Evolutionary conservation across 1,140 invertebrate species (phyloP), one percentile per base, ranked within the genome.

Genomic region (Drosophila setifemur): DNA sequence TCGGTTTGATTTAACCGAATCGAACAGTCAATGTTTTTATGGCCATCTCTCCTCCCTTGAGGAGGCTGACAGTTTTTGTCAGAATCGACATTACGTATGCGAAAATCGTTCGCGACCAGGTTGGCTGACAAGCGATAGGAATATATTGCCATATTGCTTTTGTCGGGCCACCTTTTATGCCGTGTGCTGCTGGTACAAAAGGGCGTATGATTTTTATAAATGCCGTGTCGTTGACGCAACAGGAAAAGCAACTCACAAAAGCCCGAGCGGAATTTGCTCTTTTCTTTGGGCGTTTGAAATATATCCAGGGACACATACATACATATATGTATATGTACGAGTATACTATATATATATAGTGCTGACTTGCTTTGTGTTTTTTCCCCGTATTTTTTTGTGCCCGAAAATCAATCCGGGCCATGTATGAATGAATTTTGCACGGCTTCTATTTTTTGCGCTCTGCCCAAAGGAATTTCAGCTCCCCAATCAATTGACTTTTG

Each of bases 141-240:
- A 85, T 74, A 85, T 85, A 83, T 83, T 85, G 79, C 55, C 29
- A 9, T 71, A n/a, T 28, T 69, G 44, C 44, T 19, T 33, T 19
- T 71, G 66, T 40, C 57, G 25, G 37, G 28, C 16, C 29, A 39
- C 28, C 47, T 28, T 43, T 50, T 48, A 42, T 45, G 70, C 54
- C 70, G 66, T 85, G 74, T 83, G 79, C 74, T 83, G 79, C 74
- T 79, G 64, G 70, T 83, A 83, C 79, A 85, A 74, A 70, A 44
- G 79, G 82, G 79, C 79, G 79, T 83, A 85, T 74, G 79, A 83
- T 83, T 83, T 83, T 85, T 83, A 85, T 83, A 83, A 83, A 83
- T 79, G 79, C 66, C 74, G 54, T 85, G 79, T 85, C 70, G 79
- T 57, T 72, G 70, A 63, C 67, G 79, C 76, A 78, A 85, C 79